Conservation (phyloP, 1,140 invertebrate species). For the Orchestia grillus region DNA sequence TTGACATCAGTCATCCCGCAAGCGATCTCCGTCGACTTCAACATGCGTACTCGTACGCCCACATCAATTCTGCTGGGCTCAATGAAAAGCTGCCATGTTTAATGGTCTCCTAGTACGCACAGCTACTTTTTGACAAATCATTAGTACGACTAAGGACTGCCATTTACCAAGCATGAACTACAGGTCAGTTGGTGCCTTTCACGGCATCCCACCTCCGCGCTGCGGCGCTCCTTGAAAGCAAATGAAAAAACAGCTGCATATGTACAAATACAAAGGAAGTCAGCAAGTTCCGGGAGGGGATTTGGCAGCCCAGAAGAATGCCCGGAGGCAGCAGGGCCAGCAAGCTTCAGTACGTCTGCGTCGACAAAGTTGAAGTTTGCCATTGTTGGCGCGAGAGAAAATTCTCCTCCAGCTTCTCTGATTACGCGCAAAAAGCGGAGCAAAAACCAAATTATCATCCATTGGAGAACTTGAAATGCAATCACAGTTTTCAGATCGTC, state of each 20-base stretch:
- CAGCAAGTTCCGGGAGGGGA: background rate
- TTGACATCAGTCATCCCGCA: too few species aligned
- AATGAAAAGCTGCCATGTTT: background rate
- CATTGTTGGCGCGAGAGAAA: background rate
- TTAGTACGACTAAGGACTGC: background rate
- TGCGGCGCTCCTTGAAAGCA: background rate
- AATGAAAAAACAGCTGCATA: background rate
- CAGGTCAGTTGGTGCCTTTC: background rate
- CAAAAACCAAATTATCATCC: constrained; percentile 43
- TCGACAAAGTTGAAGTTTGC: background rate
- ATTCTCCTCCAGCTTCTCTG: constrained; percentile 8
- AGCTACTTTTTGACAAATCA: background rate
- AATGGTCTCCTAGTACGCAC: background rate
- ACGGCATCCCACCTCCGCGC: background rate
- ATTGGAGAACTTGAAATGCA: constrained; percentile 40
- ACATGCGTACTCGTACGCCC: background rate
- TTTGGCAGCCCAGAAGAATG: background rate
- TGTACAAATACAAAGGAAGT: background rate
- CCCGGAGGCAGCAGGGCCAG: background rate
- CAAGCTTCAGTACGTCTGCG: background rate
- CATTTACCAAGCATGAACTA: background rate
- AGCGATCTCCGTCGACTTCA: too few species aligned
- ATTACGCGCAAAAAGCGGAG: constrained; percentile 18
- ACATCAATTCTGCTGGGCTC: background rate
- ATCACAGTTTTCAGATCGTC: constrained; percentile 37